Conservation (phyloP, 2,888 invertebrate species). For the Morinoia aosen region DNA sequence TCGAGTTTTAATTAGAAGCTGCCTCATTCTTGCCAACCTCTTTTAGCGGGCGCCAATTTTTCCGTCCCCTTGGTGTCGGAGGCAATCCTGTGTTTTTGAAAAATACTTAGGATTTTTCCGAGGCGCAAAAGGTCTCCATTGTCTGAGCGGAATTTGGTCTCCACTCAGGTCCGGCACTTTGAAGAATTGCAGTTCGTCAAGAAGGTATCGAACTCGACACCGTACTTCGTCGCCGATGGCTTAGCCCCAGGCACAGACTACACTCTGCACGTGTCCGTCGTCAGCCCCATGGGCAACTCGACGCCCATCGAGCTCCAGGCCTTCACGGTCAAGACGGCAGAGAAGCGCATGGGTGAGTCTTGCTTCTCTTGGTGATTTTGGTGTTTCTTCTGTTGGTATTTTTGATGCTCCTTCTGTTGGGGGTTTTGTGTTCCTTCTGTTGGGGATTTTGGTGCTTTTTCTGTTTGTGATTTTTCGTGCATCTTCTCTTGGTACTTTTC, state of each 20-base stretch:
- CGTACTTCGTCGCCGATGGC: constrained; percentile 63
- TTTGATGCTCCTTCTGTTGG: too few species aligned
- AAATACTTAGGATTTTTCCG: not conserved
- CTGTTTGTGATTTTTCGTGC: too few species aligned
- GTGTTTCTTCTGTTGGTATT: too few species aligned
- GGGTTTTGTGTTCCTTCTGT: too few species aligned
- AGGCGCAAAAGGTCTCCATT: not conserved
- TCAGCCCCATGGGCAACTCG: constrained; percentile 63
- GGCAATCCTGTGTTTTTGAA: not conserved
- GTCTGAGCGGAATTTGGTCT: constrained; percentile 29
- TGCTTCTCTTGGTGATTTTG: not conserved
- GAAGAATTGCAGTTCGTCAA: constrained; percentile 64
- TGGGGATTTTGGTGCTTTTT: too few species aligned
- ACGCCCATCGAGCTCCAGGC: constrained; percentile 64
- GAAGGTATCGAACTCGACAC: constrained; percentile 63
- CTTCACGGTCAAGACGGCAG: constrained; percentile 66
- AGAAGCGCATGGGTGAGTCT: constrained; percentile 65
- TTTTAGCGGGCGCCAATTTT: not conserved
- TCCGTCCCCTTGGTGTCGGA: not conserved
- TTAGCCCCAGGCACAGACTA: constrained; percentile 65
- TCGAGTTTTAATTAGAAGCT: not conserved
- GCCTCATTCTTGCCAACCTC: not conserved
- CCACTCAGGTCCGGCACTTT: constrained; percentile 61
- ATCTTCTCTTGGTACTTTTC: too few species aligned
- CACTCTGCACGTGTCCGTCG: constrained; percentile 63